phyloP scores from a whole-genome alignment of 2,797 vertebrate species.

The Acipenser transmontanus region DNA sequence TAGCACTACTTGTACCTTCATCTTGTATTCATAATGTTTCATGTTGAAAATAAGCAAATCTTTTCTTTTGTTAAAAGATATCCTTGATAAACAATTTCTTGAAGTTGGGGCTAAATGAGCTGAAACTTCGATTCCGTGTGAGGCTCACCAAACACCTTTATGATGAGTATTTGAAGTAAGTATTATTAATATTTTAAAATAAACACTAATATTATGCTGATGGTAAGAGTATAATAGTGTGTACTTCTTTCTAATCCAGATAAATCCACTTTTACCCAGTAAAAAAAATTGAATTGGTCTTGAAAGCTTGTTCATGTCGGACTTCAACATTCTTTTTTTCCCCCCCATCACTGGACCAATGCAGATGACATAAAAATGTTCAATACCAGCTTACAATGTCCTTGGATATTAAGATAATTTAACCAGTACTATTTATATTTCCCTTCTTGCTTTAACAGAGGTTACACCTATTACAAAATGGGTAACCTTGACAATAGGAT shows the following conservation, averaged over 20 bases:
- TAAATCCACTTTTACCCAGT: neutral
- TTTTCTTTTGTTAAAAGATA: constrained; percentile 65
- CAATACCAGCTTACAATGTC: too few relatives aligned
- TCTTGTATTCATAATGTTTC: too few relatives aligned
- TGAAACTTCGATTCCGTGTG: constrained; percentile 88
- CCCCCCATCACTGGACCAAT: too few relatives aligned
- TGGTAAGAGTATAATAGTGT: too few relatives aligned
- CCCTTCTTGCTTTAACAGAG: constrained; percentile 51
- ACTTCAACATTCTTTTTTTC: too few relatives aligned
- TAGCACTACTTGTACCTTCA: neutral
- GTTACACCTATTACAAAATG: constrained; percentile 97
- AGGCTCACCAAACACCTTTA: constrained; percentile 87
- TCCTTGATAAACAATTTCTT: constrained; percentile 94
- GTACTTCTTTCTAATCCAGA: neutral
- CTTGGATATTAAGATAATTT: too few relatives aligned
- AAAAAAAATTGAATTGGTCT: too few relatives aligned
- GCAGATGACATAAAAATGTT: too few relatives aligned
- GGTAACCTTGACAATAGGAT: constrained; percentile 97
- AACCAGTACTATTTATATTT: neutral
- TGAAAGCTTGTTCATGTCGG: too few relatives aligned
- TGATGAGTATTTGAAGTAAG: constrained; percentile 92
- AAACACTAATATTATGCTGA: too few relatives aligned
- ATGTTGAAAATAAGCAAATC: neutral
- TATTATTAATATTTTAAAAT: constrained; percentile 19
- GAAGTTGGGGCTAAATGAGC: constrained; percentile 87